A percentile compares a stretch with the other conserved stretches of the same genome.
Conservation (phyloP, 2,113 vertebrate genomes). For the Saccopteryx bilineata region DNA sequence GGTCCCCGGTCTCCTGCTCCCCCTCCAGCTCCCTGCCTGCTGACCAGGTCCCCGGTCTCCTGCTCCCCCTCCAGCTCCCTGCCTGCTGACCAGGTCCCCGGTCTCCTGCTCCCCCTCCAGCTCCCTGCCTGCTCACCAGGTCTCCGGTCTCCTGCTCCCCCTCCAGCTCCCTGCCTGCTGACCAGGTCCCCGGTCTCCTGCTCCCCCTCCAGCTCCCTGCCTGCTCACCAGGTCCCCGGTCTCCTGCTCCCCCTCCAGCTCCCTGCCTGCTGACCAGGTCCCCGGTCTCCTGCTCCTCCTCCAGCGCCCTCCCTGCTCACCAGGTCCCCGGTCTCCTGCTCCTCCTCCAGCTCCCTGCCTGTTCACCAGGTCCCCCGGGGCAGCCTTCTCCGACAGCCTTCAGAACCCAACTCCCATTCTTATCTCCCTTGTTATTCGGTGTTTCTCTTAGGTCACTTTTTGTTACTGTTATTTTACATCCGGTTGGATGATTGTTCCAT, state of each 20-base stretch:
- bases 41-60: fast-evolving
- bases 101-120: neutral
- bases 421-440: neutral
- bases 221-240: fast-evolving
- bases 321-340: no score
- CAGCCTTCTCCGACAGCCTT: neutral
- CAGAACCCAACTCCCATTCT: no score
- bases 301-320: neutral
- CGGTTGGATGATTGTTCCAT: no score
- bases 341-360: neutral
- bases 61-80: neutral
- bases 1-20: no score
- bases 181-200: no score
- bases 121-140: fast-evolving
- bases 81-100: fast-evolving
- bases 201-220: neutral
- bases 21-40: neutral
- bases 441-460: neutral
- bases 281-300: neutral
- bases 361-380: fast-evolving
- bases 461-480: neutral
- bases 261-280: fast-evolving
- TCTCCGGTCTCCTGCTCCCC: neutral
- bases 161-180: neutral
- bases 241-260: neutral